These are phyloP conservation scores for Caracal caracal DNA, from an alignment of 2,113 vertebrate species.

Conservation along the genomic window DNA sequence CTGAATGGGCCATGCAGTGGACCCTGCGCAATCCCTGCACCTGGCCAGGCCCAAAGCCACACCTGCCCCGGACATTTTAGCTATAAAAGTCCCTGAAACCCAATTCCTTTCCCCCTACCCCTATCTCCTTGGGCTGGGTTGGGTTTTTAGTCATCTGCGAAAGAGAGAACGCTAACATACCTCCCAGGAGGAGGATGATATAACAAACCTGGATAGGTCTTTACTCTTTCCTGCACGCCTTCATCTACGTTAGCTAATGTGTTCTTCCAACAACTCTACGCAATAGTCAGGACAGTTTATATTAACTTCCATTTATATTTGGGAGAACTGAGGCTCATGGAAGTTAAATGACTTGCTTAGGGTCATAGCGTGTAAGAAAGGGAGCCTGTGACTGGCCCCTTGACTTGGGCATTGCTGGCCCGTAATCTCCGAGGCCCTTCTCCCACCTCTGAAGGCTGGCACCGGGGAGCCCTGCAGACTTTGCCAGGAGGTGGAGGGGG, in stretches of 20 bases:
- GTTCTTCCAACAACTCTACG: not conserved
- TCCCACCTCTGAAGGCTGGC: not conserved
- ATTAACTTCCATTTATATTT: not conserved
- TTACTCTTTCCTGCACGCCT: not conserved
- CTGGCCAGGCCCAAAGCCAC: not conserved
- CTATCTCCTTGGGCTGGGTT: not conserved
- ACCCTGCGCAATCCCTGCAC: not conserved
- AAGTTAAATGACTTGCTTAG: not conserved
- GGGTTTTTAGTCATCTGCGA: not conserved
- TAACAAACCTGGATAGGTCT: not conserved
- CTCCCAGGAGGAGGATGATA: too few species aligned
- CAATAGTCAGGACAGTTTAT: not conserved
- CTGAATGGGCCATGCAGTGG: accelerated
- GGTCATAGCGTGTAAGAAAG: not conserved
- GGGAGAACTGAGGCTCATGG: not conserved
- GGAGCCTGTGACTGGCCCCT: not conserved
- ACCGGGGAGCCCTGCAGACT: not conserved
- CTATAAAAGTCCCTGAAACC: not conserved
- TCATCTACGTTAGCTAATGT: not conserved
- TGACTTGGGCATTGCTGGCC: not conserved
- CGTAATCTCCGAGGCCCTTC: not conserved
- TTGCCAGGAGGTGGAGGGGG: too few species aligned
- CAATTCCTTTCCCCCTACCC: too few species aligned
- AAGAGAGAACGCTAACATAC: not conserved
- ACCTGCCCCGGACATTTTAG: not conserved